Evolutionary conservation across 2,888 invertebrate species (phyloP).

Genomic region (Xylota sylvarum): DNA sequence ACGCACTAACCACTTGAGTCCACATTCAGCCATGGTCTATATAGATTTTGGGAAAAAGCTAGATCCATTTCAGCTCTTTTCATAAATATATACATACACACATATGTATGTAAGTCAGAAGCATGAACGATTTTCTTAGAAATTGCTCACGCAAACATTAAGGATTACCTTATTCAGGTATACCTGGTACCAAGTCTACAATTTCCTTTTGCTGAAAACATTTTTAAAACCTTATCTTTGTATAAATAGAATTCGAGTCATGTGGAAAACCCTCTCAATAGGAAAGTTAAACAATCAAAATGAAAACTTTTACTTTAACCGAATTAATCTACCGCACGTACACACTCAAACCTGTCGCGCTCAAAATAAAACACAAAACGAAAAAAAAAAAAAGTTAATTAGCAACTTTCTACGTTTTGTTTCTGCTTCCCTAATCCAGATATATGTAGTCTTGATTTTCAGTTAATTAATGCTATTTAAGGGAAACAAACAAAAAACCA

Average conservation of each 20-base stretch:
- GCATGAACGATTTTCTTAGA: too few species aligned
- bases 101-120: too few species aligned
- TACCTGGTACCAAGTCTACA: not conserved
- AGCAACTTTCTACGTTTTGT: conserved; percentile 5
- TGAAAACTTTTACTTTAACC: not conserved
- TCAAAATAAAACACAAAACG: not conserved
- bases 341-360: not conserved
- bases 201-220: not conserved
- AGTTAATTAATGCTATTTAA: conserved; percentile 20
- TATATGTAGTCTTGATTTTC: conserved; percentile 5
- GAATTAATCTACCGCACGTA: not conserved
- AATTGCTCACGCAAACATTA: too few species aligned
- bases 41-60: too few species aligned
- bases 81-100: too few species aligned
- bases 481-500: not conserved
- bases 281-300: conserved; percentile 5
- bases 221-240: not conserved
- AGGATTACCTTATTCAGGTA: too few species aligned
- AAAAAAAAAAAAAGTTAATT: conserved; percentile 16
- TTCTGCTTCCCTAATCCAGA: conserved; percentile 1
- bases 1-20: too few species aligned
- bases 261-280: conserved; percentile 1
- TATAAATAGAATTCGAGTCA: not conserved
- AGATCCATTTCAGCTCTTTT: too few species aligned
- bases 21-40: too few species aligned